Base-by-base conservation (phyloP, 2,888 invertebrate species). In the Leptopilina syphax region DNA sequence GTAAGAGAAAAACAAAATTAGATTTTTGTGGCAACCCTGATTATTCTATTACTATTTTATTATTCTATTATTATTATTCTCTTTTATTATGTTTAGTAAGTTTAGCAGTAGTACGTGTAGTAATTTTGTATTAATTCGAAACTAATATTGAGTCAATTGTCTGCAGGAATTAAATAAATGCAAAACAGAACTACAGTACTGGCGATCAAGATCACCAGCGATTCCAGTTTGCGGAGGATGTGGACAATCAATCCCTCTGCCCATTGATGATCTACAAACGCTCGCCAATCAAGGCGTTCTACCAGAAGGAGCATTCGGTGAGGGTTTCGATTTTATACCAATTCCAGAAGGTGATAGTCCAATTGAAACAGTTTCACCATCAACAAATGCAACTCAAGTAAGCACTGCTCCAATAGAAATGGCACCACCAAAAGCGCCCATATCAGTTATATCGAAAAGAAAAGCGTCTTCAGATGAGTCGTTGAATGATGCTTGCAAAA, bases 171-270 rank as follows among this genome's bases (percentile, higher is more conserved):
- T 97, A 86, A 97, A 97, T 92, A 97, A 97, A 92, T 97, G 97
- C 92, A 97, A 97, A 93, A 97, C 97, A 57, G 97, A 97, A 92
- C 92, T 97, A 88, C 97, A 97, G 92, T 97, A 97, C 92, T 97
- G 97, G 97, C 95, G 97, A 80, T 97, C 97, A 65, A 97, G 97
- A 87, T 96, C 97, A 82, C 96, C 97, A 12, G 96, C 97, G 83
- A 94, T 94, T 86, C 94, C 95, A 82, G 94, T 95, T 79, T 97
- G 97, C 89, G 95, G 94, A 57, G 94, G 95, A 85, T 97, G 96
- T 90, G 96, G 96, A 79, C 94, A 93, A 80, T 93, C 94, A 79
- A 93, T 94, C 84, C 92, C 93, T 8, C 92, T 94, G 77, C 93
- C 94, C 0, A 92, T 93, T 3, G 95, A 95, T 85, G 95, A 95